phyloP scores from a whole-genome alignment of 2,797 vertebrate genomes.

The Siniperca obscura region DNA sequence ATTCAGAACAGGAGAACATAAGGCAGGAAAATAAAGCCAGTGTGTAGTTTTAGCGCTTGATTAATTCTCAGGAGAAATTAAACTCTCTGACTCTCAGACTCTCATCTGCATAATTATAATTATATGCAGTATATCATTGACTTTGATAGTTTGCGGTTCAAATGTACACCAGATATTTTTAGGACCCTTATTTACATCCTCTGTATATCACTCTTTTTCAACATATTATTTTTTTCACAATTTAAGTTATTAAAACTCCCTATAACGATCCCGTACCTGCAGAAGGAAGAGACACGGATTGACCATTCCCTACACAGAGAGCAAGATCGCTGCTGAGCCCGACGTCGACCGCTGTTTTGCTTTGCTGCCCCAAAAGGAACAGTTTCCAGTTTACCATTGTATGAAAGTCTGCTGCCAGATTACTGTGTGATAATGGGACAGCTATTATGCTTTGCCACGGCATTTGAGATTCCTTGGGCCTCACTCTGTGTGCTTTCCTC shows the following conservation, averaged over 20 bases:
- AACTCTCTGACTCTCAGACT: background rate
- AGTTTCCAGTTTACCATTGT: too few species aligned
- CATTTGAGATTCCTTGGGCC: too few species aligned
- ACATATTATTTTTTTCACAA: background rate
- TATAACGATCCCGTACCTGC: too few species aligned
- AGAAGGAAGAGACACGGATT: too few species aligned
- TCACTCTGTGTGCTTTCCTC: too few species aligned
- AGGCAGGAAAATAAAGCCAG: background rate
- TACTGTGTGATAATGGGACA: too few species aligned
- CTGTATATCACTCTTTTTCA: background rate
- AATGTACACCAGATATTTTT: conserved; percentile 8
- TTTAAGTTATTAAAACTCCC: background rate
- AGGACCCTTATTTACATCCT: background rate
- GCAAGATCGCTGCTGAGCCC: too few species aligned
- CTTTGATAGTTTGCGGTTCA: background rate
- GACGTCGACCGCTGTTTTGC: too few species aligned
- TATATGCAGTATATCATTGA: background rate
- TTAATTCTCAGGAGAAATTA: conserved; percentile 16
- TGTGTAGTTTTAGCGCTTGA: background rate
- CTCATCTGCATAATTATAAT: background rate
- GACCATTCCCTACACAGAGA: too few species aligned
- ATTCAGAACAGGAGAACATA: background rate
- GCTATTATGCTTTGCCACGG: too few species aligned
- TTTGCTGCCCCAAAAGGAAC: too few species aligned
- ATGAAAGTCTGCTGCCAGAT: too few species aligned